Percentiles rank a stretch among this genome's conserved stretches.
Conservation (phyloP, 2,113 vertebrate species). For the Macquaria australasica region DNA sequence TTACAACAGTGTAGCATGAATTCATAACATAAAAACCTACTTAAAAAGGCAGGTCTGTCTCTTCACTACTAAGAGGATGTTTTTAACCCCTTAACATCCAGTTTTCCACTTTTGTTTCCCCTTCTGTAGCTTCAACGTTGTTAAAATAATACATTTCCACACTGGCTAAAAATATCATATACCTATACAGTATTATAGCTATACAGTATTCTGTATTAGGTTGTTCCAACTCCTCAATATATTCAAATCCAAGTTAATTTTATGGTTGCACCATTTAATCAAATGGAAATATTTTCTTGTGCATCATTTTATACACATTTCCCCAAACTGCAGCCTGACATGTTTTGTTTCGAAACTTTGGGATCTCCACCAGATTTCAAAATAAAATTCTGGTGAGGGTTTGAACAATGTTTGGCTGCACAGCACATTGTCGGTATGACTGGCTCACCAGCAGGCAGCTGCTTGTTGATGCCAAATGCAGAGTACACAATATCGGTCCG, state of each 20-base stretch:
- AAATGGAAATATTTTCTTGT: not conserved
- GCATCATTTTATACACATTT: not conserved
- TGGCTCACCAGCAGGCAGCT: not conserved
- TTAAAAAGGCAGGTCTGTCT: not conserved
- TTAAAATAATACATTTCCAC: not conserved
- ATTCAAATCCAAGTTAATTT: not conserved
- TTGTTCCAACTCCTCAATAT: not conserved
- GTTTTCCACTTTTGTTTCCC: not conserved
- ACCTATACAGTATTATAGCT: not conserved
- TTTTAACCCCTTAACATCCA: constrained; percentile 9
- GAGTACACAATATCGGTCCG: not conserved
- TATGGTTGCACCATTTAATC: not conserved
- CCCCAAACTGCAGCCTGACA: constrained; percentile 1
- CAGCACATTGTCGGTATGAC: not conserved
- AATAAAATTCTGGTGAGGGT: not conserved
- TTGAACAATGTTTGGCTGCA: not conserved
- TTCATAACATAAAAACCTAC: not conserved
- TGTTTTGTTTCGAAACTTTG: not conserved
- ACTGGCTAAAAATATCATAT: not conserved
- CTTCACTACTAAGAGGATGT: not conserved
- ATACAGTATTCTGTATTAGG: not conserved
- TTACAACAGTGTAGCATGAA: not conserved
- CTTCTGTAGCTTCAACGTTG: not conserved
- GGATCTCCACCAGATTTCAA: constrained; percentile 3
- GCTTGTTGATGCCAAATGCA: not conserved